Evolutionary conservation across 2,888 invertebrate genomes (phyloP).

Genomic region (Campoletis raptor): DNA sequence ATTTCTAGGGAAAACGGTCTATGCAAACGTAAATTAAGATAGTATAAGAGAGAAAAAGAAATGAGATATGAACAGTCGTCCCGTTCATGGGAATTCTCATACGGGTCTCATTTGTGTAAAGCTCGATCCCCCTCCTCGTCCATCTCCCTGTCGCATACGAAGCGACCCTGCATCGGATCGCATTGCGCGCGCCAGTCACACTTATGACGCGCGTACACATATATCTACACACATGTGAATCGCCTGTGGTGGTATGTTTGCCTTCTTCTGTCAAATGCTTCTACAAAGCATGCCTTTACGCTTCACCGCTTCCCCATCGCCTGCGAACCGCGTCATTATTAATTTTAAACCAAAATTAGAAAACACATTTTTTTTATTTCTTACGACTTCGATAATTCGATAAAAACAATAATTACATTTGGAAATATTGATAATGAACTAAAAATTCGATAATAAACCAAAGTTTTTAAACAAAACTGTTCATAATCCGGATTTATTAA

Average conservation of each 20-base stretch:
- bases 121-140: neutral
- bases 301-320: slow-evolving; percentile 63
- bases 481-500: too few relatives aligned
- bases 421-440: too few relatives aligned
- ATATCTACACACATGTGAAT: slow-evolving; percentile 70
- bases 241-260: slow-evolving; percentile 60
- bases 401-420: neutral
- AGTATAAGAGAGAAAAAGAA: slow-evolving; percentile 20
- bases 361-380: neutral
- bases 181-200: slow-evolving; percentile 82
- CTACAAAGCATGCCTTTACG: slow-evolving; percentile 69
- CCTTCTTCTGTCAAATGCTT: slow-evolving; percentile 64
- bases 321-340: neutral
- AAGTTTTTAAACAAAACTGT: too few relatives aligned
- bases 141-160: slow-evolving; percentile 24
- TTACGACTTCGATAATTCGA: neutral
- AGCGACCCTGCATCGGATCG: slow-evolving; percentile 74
- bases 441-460: neutral
- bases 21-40: neutral
- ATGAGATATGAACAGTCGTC: slow-evolving; percentile 60
- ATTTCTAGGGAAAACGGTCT: neutral
- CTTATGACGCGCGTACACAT: slow-evolving; percentile 82
- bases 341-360: neutral
- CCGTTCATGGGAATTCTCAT: slow-evolving; percentile 69
- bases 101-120: slow-evolving; percentile 49